phyloP scores from a whole-genome alignment of 2,113 vertebrate species.

The Gila orcuttii region DNA sequence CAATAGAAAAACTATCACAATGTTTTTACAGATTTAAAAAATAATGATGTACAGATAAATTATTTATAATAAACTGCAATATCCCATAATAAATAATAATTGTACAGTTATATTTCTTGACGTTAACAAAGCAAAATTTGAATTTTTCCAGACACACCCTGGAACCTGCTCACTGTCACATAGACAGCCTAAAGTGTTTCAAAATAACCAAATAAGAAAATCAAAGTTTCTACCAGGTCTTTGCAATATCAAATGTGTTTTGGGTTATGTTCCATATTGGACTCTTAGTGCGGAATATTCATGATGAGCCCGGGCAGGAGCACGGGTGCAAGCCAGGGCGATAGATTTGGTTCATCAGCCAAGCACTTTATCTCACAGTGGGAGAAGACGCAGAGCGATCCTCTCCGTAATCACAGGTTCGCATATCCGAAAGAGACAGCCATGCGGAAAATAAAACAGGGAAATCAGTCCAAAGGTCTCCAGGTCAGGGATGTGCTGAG shows the following conservation, averaged over 20 bases:
- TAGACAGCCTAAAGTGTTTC: neutral
- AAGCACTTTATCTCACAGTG: slow-evolving; percentile 34
- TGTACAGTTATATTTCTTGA: neutral
- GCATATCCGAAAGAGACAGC: slow-evolving; percentile 49
- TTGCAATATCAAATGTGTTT: neutral
- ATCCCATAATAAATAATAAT: neutral
- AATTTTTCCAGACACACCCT: neutral
- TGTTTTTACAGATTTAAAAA: neutral
- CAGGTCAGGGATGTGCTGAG: slow-evolving; percentile 20
- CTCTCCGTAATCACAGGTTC: slow-evolving; percentile 16
- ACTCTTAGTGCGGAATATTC: slow-evolving; percentile 27
- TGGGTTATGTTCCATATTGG: slow-evolving; percentile 21
- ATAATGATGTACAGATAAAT: neutral
- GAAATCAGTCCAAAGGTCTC: slow-evolving; percentile 50
- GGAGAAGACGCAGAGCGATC: neutral
- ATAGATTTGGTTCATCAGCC: slow-evolving; percentile 39
- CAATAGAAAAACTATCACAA: neutral
- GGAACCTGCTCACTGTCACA: neutral
- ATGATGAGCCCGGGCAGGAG: slow-evolving; percentile 5
- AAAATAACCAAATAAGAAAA: slow-evolving; percentile 17
- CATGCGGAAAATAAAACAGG: slow-evolving; percentile 54
- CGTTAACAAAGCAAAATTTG: neutral
- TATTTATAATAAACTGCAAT: neutral
- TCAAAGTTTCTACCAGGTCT: neutral
- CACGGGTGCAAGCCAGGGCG: slow-evolving; percentile 22